Evolutionary conservation across 2,797 vertebrate genomes (phyloP), one percentile per base, ranked within the genome.

Genomic region (Erpetoichthys calabaricus): DNA sequence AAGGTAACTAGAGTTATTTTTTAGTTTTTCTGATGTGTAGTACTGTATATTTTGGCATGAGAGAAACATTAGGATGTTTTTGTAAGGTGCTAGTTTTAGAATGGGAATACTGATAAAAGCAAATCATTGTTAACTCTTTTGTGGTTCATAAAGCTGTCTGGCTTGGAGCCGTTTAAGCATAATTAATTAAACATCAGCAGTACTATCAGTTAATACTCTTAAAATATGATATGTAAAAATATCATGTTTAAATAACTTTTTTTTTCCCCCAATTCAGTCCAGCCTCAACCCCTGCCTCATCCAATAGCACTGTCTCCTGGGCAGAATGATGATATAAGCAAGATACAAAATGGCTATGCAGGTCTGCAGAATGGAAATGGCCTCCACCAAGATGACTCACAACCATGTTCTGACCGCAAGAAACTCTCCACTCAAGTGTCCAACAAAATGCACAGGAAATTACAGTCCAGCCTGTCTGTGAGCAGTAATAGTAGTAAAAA

Each of bases 401-500:
- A 72, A 1, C 52, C 62, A 51, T 73, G 66, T 65, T 64, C 73
- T 55, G 82, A 91, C 61, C 84, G 73, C 61, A 80, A 70, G 75
- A 92, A 78, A 68, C 80, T 88, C 65, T 80, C 83, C 0, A 77
- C 87, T 55, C 89, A 88, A 0, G 92, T 96, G 70, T 91, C 94
- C 6, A 87, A 94, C 74, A 92, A 91, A 73, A 79, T 99, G 88
- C 92, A 97, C 70, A 82, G 77, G 64, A 97, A 98, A 71, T 77
- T 98, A 63, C 88, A 89, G 67, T 95, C 96, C 68, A 97, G 92
- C 77, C 76, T 99, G 75, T 98, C 93, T 0, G 91, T 98, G 63
- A 91, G 84, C 85, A 97, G 87, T 43, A 86, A 86, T 73, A 80
- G 81, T 81, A 93, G 86, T 83, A 86, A 87, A 68, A 92, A 86